Evolutionary conservation across 2,888 invertebrate species (phyloP), one percentile per base, ranked within the genome.

Genomic region (Cantharis nigra): DNA sequence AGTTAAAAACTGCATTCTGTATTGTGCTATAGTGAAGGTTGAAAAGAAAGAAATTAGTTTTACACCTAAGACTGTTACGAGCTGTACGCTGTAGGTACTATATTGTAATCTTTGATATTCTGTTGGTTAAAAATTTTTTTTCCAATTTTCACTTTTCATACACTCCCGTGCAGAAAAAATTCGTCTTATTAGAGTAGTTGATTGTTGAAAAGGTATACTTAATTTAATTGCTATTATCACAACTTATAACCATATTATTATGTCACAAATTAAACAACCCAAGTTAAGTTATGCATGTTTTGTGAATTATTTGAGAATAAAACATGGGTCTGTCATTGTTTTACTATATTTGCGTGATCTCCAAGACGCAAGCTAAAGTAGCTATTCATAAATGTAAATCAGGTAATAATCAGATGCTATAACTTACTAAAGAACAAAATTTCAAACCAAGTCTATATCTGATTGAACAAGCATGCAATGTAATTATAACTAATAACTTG

Each of bases 401-500:
- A 82, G 83, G 74, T 80, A 78, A 79, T 87, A 87, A 87, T 87
- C 87, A 86, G 87, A 87, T 87, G 85, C 86, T 83, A 86, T 87
- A 87, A 87, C 86, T 87, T 87, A 87, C 86, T 83, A 84, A 85
- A 85, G 85, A 86, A 86, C 87, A 85, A 87, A 87, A 87, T 87
- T 87, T 87, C 86, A 85, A 87, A 85, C 84, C 83, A 78, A 80
- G 74, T 77, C 80, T 82, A 69, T 86, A 87, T 87, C 87, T 78
- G 78, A 78, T 78, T 75, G 75, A 75, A 75, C 78, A 74, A 65
- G 75, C 87, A 87, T 86, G 87, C 87, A 84, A 87, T 85, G 86
- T 87, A 87, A 87, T 87, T 87, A 87, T 86, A 87, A 86, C 87
- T 87, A 87, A 87, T 87, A 86, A 86, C 85, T 86, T 87, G 87